These are phyloP conservation scores for Pantherophis vulpinus DNA, from an alignment of 2,797 vertebrate genomes.

Conservation along the genomic window DNA sequence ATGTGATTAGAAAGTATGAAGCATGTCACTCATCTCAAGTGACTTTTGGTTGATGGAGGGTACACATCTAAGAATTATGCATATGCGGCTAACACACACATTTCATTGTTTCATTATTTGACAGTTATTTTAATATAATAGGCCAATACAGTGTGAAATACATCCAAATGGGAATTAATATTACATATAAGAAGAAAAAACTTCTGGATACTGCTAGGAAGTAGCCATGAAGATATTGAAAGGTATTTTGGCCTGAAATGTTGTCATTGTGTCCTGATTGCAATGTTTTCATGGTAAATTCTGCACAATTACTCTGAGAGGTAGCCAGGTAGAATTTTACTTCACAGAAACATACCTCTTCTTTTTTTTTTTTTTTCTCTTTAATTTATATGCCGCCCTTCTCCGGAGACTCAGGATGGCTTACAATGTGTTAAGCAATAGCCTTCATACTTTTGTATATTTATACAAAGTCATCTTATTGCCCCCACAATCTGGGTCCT, in stretches of 20 bases:
- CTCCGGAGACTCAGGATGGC: too few relatives aligned
- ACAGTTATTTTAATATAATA: not conserved
- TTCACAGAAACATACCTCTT: not conserved
- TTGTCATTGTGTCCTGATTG: not conserved
- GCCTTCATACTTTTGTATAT: too few relatives aligned
- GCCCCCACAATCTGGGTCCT: too few relatives aligned
- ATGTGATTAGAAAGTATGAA: not conserved
- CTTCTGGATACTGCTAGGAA: not conserved
- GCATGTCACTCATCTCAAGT: not conserved
- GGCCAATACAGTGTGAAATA: not conserved
- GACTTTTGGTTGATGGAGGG: not conserved
- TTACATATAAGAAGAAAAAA: not conserved
- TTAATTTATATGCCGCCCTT: too few relatives aligned
- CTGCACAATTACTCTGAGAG: not conserved
- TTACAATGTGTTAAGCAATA: too few relatives aligned
- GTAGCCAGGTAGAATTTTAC: too few relatives aligned
- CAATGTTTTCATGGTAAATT: not conserved
- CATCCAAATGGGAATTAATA: not conserved
- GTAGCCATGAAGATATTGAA: not conserved
- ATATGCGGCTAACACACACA: not conserved
- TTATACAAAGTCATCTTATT: too few relatives aligned
- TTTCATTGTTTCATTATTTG: not conserved
- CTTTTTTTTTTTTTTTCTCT: too few relatives aligned
- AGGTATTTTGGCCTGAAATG: not conserved
- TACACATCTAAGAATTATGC: not conserved